Conservation (phyloP, 2,797 vertebrate genomes). For the Acanthurus leucopareius region DNA sequence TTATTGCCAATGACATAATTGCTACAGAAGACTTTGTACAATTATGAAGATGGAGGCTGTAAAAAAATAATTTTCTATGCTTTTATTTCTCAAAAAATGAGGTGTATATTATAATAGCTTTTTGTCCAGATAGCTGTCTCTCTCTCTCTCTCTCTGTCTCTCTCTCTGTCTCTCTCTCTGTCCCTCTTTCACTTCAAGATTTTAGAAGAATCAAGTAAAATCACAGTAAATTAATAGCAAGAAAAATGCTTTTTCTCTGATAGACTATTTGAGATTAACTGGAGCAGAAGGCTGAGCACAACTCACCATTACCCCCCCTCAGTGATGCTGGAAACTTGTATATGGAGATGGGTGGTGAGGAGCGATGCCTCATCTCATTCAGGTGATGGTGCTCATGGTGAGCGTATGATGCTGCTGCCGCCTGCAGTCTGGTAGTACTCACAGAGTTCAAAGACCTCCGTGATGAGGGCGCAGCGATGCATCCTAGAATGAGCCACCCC, state of each 20-base stretch:
- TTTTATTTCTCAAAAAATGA: too few relatives aligned
- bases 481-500: conserved; percentile 58
- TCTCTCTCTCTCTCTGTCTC: too few relatives aligned
- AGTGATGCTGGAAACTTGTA: conserved; percentile 38
- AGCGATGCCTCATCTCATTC: conserved; percentile 17
- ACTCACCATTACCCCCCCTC: conserved; percentile 61
- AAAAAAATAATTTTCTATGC: too few relatives aligned
- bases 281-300: background rate
- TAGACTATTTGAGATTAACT: background rate
- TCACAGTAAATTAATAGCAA: too few relatives aligned
- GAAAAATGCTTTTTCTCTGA: too few relatives aligned
- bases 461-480: background rate
- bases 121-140: too few relatives aligned
- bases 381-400: conserved; percentile 18
- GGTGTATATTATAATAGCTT: too few relatives aligned
- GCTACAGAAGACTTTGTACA: background rate
- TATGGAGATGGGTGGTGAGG: conserved; percentile 15
- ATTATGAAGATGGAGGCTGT: too few relatives aligned
- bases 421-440: conserved; percentile 9
- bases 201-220: too few relatives aligned
- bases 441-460: conserved; percentile 24
- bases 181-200: background rate
- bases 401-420: conserved; percentile 8
- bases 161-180: too few relatives aligned
- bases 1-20: background rate